Conservation (phyloP, 2,797 vertebrate species). For the Sebastes paucispinis region DNA sequence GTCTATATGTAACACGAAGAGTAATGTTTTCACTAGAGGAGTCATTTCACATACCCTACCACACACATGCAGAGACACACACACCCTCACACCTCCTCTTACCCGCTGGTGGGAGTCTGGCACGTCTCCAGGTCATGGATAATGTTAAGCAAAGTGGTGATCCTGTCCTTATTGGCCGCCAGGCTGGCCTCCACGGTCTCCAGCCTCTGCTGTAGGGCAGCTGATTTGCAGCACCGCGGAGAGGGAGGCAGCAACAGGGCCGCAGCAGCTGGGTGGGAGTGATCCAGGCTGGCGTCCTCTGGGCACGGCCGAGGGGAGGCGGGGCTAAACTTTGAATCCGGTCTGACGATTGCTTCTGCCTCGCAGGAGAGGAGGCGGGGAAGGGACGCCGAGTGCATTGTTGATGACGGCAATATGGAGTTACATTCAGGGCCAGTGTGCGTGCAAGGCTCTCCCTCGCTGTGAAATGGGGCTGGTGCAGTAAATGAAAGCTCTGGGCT, state of each 20-base stretch:
- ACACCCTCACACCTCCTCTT: constrained; percentile 54
- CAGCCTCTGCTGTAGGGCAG: constrained; percentile 88
- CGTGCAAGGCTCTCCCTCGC: not conserved
- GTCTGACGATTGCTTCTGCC: constrained; percentile 31
- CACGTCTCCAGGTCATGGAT: constrained; percentile 96
- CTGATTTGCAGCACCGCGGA: constrained; percentile 68
- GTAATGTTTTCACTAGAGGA: not conserved
- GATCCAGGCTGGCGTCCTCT: constrained; percentile 55
- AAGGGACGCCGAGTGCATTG: constrained; percentile 37
- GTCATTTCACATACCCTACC: not conserved
- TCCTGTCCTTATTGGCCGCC: constrained; percentile 93
- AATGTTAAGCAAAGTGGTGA: constrained; percentile 94
- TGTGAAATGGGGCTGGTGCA: not conserved
- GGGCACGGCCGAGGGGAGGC: constrained; percentile 34
- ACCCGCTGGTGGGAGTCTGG: constrained; percentile 90
- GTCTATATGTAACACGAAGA: not conserved
- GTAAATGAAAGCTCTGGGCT: constrained; percentile 22
- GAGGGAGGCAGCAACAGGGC: constrained; percentile 67
- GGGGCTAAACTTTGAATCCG: constrained; percentile 28
- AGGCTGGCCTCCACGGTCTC: constrained; percentile 91
- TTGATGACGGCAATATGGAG: constrained; percentile 42
- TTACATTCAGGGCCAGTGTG: constrained; percentile 30
- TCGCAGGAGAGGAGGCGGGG: constrained; percentile 25
- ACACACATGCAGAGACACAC: not conserved
- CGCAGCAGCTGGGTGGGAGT: constrained; percentile 72